Evolutionary conservation across 2,888 invertebrate genomes (phyloP).

Genomic region (Cerastis leucographa): DNA sequence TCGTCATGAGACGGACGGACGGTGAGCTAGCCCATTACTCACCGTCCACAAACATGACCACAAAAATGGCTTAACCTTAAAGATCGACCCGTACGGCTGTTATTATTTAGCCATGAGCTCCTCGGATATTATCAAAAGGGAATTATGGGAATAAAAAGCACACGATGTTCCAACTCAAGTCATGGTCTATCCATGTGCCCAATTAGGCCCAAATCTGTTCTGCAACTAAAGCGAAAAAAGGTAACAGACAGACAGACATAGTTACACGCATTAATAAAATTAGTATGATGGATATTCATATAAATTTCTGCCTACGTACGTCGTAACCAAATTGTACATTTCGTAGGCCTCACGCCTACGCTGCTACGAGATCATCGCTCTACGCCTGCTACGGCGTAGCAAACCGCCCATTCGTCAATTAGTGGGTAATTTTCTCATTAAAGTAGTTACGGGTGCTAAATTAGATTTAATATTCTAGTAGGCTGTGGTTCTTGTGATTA

Average conservation of each 20-base stretch:
- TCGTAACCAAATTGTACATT: slow-evolving; percentile 4
- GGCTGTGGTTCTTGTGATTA: too few species aligned
- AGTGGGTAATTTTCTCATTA: slow-evolving; percentile 34
- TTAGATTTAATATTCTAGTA: slow-evolving; percentile 26
- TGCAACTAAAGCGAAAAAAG: neutral
- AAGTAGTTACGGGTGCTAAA: slow-evolving; percentile 8
- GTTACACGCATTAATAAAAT: neutral
- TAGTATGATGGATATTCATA: neutral
- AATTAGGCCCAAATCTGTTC: neutral
- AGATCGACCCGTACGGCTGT: too few species aligned
- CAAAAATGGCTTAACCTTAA: too few species aligned
- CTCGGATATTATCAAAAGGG: too few species aligned
- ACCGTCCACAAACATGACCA: too few species aligned
- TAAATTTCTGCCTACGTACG: slow-evolving; percentile 14
- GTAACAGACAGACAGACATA: neutral
- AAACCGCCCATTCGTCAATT: slow-evolving; percentile 31
- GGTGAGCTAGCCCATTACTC: too few species aligned
- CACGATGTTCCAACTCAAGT: neutral
- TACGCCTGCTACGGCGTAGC: slow-evolving; percentile 59
- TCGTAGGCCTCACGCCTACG: slow-evolving; percentile 43
- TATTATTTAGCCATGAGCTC: too few species aligned
- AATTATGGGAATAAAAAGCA: neutral
- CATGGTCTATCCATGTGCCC: neutral
- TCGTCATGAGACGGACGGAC: too few species aligned
- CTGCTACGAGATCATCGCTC: slow-evolving; percentile 46